Evolutionary conservation across 2,113 vertebrate genomes (phyloP).

Genomic region (Urocynchramus pylzowi): DNA sequence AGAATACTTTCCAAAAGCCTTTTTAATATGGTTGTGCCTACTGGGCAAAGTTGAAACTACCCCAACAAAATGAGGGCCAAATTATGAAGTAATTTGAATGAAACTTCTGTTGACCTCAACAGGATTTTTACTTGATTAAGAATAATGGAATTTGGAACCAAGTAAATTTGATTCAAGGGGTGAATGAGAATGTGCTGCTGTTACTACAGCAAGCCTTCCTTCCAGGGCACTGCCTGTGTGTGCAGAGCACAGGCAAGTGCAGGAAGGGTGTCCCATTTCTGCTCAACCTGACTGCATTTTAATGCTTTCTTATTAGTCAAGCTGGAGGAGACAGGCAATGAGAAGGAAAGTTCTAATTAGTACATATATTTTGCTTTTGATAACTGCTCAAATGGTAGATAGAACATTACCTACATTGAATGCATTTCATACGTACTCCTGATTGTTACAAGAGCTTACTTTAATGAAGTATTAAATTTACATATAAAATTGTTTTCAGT

Average conservation of each 20-base stretch:
- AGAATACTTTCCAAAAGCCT: neutral
- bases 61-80: neutral
- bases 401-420: conserved; percentile 19
- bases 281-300: conserved; percentile 24
- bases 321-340: conserved; percentile 56
- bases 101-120: conserved; percentile 19
- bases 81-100: conserved; percentile 44
- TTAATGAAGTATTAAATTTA: conserved; percentile 57
- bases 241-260: neutral
- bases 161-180: neutral
- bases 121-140: conserved; percentile 22
- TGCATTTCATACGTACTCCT: neutral
- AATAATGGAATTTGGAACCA: conserved; percentile 5
- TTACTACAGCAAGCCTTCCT: neutral
- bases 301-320: conserved; percentile 31
- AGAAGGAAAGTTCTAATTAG: conserved; percentile 61
- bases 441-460: conserved; percentile 39
- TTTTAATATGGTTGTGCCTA: conserved; percentile 36
- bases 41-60: conserved; percentile 18
- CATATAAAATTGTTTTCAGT: conserved; percentile 53
- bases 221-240: neutral
- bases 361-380: conserved; percentile 54
- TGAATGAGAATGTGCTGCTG: neutral
- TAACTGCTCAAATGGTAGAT: conserved; percentile 19
- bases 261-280: neutral